Evolutionary conservation across 2,113 vertebrate genomes (phyloP).

Genomic region (Mesoclemmys tuberculata): DNA sequence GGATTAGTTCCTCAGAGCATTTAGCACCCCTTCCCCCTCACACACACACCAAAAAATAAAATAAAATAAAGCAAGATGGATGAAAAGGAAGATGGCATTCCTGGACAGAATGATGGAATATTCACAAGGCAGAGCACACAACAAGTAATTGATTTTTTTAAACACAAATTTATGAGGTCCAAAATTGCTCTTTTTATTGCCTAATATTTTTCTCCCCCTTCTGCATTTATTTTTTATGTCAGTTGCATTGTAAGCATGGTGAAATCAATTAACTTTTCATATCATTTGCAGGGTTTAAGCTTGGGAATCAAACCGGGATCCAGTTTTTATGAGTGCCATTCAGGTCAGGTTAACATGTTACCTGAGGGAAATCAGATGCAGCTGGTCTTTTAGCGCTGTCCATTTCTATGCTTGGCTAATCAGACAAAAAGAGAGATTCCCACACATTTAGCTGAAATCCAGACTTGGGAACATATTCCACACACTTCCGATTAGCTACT

Average conservation of each 20-base stretch:
- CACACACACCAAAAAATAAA: neutral
- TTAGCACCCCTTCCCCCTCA: too few relatives aligned
- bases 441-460: neutral
- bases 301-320: neutral
- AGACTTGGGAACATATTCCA: neutral
- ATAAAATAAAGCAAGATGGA: neutral
- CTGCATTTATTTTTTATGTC: neutral
- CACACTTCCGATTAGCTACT: neutral
- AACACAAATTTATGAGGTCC: neutral
- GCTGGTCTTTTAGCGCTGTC: neutral
- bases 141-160: neutral
- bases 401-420: neutral
- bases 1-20: neutral
- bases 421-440: neutral
- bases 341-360: neutral
- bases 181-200: neutral
- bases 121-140: neutral
- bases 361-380: neutral
- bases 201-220: neutral
- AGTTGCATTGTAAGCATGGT: neutral
- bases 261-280: neutral
- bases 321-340: neutral
- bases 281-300: neutral
- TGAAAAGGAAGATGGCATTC: neutral
- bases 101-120: neutral